Evolutionary conservation across 2,888 invertebrate species (phyloP).

Genomic region (Axea sp.): DNA sequence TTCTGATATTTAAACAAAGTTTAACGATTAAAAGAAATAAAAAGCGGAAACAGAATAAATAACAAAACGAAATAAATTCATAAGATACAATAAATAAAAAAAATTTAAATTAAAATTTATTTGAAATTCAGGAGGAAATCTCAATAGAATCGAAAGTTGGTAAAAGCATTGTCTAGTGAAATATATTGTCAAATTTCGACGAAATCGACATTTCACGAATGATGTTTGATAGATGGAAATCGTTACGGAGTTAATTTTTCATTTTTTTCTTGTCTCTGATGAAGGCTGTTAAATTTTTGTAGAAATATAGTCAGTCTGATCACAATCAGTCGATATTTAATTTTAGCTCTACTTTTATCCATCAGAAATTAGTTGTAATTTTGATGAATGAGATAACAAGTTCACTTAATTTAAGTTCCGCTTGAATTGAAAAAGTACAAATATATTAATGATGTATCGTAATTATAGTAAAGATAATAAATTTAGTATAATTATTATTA

Average conservation of each 20-base stretch:
- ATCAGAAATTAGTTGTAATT: conserved; percentile 6
- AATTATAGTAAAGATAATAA: too few species aligned
- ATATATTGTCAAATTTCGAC: conserved; percentile 46
- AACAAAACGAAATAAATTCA: not conserved
- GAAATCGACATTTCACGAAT: conserved; percentile 49
- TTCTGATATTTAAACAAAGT: too few species aligned
- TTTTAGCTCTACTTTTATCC: conserved; percentile 3
- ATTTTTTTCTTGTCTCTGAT: conserved; percentile 41
- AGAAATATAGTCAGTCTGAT: conserved; percentile 59
- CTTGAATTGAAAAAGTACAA: too few species aligned
- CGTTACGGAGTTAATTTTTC: conserved; percentile 49
- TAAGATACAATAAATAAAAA: conserved; percentile 7
- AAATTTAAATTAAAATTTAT: conserved; percentile 14
- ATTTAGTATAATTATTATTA: not conserved
- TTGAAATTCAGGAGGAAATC: conserved; percentile 23
- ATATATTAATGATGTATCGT: too few species aligned
- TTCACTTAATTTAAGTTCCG: too few species aligned
- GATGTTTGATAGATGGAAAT: conserved; percentile 47
- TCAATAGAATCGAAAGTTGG: conserved; percentile 23
- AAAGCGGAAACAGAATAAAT: too few species aligned
- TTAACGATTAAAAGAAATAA: too few species aligned
- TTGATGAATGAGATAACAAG: conserved; percentile 3
- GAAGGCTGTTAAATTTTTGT: conserved; percentile 36
- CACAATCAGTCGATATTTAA: conserved; percentile 23
- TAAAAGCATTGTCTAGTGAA: conserved; percentile 37